phyloP scores from a whole-genome alignment of 2,113 vertebrate species.

The Albula glossodonta region DNA sequence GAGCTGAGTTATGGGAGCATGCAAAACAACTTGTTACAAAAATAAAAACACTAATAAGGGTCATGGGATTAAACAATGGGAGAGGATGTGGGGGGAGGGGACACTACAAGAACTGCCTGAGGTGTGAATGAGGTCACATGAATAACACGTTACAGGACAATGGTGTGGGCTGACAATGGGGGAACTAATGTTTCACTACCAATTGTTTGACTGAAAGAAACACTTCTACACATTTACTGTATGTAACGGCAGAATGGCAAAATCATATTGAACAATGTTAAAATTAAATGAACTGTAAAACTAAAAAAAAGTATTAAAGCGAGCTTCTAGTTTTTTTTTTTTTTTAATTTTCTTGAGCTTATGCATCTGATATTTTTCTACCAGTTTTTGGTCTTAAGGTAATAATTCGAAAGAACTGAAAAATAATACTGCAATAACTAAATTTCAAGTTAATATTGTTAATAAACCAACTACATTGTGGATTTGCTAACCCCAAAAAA shows the following conservation, averaged over 20 bases:
- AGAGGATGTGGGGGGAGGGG: neutral
- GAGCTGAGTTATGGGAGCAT: constrained; percentile 62
- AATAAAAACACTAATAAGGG: constrained; percentile 18
- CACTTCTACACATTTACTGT: neutral
- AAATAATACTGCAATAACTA: neutral
- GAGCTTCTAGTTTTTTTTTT: neutral
- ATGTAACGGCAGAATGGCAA: constrained; percentile 26
- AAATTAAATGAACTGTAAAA: constrained; percentile 38
- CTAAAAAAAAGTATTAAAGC: constrained; percentile 29
- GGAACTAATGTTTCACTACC: neutral
- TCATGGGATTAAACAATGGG: constrained; percentile 8
- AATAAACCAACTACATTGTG: neutral
- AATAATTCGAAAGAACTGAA: neutral
- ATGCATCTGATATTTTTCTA: neutral
- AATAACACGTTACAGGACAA: constrained; percentile 1
- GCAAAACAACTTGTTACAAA: constrained; percentile 59
- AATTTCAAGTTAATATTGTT: neutral
- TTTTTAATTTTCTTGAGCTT: neutral
- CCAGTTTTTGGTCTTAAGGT: neutral
- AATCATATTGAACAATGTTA: constrained; percentile 33
- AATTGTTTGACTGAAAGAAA: neutral
- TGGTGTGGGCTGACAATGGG: neutral
- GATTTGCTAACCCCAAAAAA: neutral
- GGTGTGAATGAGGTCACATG: constrained; percentile 8
- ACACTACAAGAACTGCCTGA: neutral